These are phyloP conservation scores for Empidonax alnorum DNA, from an alignment of 2,113 vertebrate genomes.

Conservation along the genomic window DNA sequence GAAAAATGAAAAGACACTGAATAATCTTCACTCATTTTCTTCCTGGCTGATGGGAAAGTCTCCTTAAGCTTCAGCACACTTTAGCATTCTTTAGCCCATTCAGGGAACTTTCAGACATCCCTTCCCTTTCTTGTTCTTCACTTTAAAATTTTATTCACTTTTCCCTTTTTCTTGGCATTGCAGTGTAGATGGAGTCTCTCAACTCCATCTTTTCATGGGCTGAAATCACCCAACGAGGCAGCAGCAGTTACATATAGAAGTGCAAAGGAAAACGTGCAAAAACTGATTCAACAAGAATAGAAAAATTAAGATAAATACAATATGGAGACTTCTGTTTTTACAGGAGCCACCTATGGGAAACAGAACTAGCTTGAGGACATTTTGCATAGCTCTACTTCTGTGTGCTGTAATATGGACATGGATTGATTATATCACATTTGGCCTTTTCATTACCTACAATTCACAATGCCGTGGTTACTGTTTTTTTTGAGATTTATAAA, in stretches of 20 bases:
- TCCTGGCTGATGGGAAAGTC: accelerated
- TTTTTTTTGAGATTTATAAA: constrained; percentile 12
- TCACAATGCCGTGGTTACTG: neutral
- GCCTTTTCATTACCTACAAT: neutral
- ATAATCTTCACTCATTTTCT: neutral
- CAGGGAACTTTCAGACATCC: neutral
- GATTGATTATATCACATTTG: neutral
- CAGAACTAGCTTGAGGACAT: neutral
- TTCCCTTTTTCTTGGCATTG: neutral
- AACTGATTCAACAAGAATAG: neutral
- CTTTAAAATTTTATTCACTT: neutral
- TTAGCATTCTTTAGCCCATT: neutral
- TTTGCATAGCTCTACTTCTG: neutral
- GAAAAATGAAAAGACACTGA: neutral
- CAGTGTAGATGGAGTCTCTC: neutral
- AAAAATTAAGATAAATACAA: neutral
- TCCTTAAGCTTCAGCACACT: neutral
- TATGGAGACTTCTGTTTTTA: neutral
- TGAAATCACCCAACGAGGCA: neutral
- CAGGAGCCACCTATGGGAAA: neutral
- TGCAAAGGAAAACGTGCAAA: neutral
- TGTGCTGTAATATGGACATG: neutral
- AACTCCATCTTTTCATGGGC: neutral
- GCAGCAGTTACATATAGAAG: neutral
- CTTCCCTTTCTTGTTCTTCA: neutral